These are phyloP conservation scores for Rhinichthys klamathensis DNA, from an alignment of 2,113 vertebrate species.

Conservation along the genomic window DNA sequence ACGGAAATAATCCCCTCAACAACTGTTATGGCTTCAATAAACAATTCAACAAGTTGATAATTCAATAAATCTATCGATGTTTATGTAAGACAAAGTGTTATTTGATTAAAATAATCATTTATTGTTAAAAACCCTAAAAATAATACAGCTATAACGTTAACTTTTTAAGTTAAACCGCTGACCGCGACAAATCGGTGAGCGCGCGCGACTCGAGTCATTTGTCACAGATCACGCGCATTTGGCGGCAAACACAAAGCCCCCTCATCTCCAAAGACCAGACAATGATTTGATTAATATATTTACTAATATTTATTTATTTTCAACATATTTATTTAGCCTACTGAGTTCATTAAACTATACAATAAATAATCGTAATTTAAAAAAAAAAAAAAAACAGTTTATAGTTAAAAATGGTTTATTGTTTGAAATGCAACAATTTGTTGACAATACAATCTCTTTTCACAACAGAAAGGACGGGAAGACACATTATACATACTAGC, in stretches of 20 bases:
- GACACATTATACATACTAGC: background rate
- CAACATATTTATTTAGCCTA: background rate
- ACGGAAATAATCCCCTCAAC: no score
- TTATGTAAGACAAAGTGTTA: background rate
- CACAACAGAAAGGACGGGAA: background rate
- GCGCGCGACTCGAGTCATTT: background rate
- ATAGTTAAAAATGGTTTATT: background rate
- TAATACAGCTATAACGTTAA: no score
- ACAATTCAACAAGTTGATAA: background rate
- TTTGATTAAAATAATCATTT: background rate
- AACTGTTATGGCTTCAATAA: background rate
- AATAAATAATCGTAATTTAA: background rate
- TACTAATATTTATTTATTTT: background rate
- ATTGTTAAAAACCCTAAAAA: background rate
- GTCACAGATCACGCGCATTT: constrained; percentile 7
- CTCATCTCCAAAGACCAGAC: background rate
- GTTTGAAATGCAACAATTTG: background rate
- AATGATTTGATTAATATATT: background rate
- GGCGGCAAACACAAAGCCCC: background rate
- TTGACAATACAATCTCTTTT: background rate
- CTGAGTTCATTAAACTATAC: background rate
- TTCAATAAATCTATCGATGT: background rate
- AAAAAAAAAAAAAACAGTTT: background rate
- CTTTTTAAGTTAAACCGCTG: background rate
- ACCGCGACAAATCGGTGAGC: background rate